Base-by-base conservation (phyloP, 2,888 invertebrate genomes). In the Euspilapteryx auroguttella region DNA sequence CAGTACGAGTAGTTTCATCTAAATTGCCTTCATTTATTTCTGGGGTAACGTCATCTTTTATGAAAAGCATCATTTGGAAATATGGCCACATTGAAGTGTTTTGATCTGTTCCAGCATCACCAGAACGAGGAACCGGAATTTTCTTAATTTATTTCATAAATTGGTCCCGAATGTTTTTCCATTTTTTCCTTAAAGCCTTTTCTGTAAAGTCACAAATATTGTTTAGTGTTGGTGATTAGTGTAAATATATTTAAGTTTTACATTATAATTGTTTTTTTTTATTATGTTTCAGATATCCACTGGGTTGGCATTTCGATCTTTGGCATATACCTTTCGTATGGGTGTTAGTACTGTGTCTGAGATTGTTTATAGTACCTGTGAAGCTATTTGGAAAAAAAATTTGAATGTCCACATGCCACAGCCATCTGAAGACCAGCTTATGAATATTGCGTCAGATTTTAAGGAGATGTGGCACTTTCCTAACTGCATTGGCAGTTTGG, bases 211-310 rank as follows among this genome's bases (percentile, higher is more conserved):
- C n/a, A 36, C 20, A 8, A 20, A 20, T 9, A 20, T 20, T 20
- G 20, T 7, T 7, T 6, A 7, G 20, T 20, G 20, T 20, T 20
- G 20, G 9, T 20, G 20, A 20, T 20, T 20, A 20, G 20, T 20
- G 20, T 20, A 20, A 20, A 20, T 20, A 20, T 20, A 20, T 20
- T 20, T 20, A 20, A 20, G 20, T 20, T 20, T 20, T 20, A 20
- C 20, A 20, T 20, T 20, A 20, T 20, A 20, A 20, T 20, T 20
- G 9, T 33, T 29, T 27, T 6, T 27, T 30, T 24, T 24, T 28
- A 25, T 26, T 31, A 34, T 35, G 30, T 40, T 38, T 31, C 37
- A 41, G 39, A 34, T 42, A 29, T 38, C 40, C 27, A 41, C 37
- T 31, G 42, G 40, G 25, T 27, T 37, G 30, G 29, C 29, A 26